Evolutionary conservation across 2,797 vertebrate genomes (phyloP).

Genomic region (Knipowitschia caucasica): DNA sequence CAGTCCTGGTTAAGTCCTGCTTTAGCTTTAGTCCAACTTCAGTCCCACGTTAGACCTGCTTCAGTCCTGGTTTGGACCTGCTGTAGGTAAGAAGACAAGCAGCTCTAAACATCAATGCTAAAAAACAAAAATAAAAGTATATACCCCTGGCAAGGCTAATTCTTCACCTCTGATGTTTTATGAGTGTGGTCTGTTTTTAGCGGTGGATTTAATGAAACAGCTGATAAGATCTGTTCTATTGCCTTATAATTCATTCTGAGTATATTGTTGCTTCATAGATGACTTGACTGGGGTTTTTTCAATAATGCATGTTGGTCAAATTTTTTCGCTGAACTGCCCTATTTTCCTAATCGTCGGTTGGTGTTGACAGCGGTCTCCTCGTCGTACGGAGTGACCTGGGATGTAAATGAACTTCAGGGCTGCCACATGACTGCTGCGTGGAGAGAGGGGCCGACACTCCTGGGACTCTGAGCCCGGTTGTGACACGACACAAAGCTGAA

Average conservation of each 20-base stretch:
- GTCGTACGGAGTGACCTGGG: constrained; percentile 37
- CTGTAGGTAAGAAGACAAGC: no score
- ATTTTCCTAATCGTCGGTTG: constrained; percentile 21
- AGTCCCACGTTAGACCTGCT: no score
- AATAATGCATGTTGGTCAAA: neutral
- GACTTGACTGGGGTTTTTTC: neutral
- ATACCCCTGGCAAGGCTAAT: no score
- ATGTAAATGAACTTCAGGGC: constrained; percentile 46
- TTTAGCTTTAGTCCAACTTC: no score
- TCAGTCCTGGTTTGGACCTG: no score
- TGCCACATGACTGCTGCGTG: constrained; percentile 19
- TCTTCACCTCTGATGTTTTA: no score
- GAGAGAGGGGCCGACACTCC: constrained; percentile 38
- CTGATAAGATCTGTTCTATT: neutral
- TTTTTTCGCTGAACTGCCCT: constrained; percentile 1
- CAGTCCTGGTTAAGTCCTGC: no score
- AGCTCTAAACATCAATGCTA: no score
- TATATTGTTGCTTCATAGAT: neutral
- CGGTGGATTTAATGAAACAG: neutral
- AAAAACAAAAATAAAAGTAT: no score
- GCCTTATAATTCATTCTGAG: neutral
- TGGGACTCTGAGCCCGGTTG: constrained; percentile 39
- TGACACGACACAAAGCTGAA: constrained; percentile 62
- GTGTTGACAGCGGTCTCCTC: constrained; percentile 18
- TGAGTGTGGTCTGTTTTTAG: no score